These are phyloP conservation scores for Alethe diademata DNA, from an alignment of 2,113 vertebrate species.

Conservation along the genomic window DNA sequence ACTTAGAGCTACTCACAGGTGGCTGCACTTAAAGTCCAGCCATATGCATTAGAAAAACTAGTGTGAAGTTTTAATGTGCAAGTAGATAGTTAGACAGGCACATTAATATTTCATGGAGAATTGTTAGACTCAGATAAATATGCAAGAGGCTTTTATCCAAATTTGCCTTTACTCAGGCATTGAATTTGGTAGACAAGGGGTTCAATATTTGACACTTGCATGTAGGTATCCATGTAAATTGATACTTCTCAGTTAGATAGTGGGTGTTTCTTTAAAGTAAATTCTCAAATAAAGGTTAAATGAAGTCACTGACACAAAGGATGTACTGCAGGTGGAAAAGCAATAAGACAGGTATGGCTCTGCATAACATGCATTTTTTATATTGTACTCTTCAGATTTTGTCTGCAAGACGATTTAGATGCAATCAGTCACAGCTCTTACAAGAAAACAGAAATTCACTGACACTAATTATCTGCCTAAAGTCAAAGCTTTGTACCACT, in stretches of 20 bases:
- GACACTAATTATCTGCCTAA: conserved; percentile 30
- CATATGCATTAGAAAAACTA: not conserved
- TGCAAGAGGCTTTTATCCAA: not conserved
- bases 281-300: not conserved
- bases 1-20: not conserved
- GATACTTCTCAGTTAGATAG: not conserved
- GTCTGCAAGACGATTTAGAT: not conserved
- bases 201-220: not conserved
- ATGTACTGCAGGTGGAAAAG: not conserved
- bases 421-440: conserved; percentile 31
- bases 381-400: not conserved
- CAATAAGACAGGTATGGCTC: not conserved
- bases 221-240: not conserved
- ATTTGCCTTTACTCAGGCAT: not conserved
- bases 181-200: not conserved
- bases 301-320: not conserved
- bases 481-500: conserved; percentile 3
- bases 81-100: not conserved
- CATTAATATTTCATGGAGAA: conserved; percentile 26
- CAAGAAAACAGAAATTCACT: conserved; percentile 37
- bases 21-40: not conserved
- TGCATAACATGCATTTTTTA: not conserved
- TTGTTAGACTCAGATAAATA: conserved; percentile 13
- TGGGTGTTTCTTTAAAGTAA: not conserved
- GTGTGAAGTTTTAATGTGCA: not conserved